Conservation (phyloP, 2,888 invertebrate species). For the Bombyx huttoni region DNA sequence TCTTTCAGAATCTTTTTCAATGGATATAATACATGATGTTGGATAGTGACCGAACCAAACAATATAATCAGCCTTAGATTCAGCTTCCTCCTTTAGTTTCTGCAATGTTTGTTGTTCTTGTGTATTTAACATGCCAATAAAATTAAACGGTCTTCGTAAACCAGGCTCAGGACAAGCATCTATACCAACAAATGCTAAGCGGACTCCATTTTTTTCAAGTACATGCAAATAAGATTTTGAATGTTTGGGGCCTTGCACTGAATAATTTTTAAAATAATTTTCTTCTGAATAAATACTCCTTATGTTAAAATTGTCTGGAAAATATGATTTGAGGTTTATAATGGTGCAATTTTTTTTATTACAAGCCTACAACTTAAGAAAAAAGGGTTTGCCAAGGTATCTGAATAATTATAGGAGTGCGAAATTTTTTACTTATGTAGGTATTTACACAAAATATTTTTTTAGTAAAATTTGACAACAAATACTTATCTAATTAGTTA, state of each 20-base stretch:
- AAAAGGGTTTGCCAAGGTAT: too few relatives aligned
- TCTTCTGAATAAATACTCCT: conserved; percentile 75
- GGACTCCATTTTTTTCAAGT: conserved; percentile 68
- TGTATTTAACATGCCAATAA: conserved; percentile 81
- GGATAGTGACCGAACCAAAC: conserved; percentile 91
- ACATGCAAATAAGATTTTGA: conserved; percentile 81
- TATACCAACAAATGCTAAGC: conserved; percentile 86
- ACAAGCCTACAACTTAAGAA: too few relatives aligned
- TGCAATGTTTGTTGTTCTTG: conserved; percentile 72
- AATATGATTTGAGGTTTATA: conserved; percentile 5
- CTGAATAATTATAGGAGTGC: too few relatives aligned
- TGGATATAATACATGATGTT: conserved; percentile 84
- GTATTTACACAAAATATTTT: too few relatives aligned
- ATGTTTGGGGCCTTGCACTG: conserved; percentile 80
- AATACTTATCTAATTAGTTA: too few relatives aligned
- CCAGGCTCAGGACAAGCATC: conserved; percentile 92
- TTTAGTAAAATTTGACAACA: too few relatives aligned
- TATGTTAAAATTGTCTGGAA: conserved; percentile 91
- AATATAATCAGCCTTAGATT: conserved; percentile 51
- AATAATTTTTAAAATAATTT: conserved; percentile 85
- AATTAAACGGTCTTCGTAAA: conserved; percentile 89
- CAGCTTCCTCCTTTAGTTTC: conserved; percentile 69
- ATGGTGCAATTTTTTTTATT: neutral
- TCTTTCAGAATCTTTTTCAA: conserved; percentile 58
- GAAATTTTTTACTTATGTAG: too few relatives aligned